These are phyloP conservation scores for Myotis daubentonii DNA, from an alignment of 2,797 vertebrate genomes.

Conservation along the genomic window DNA sequence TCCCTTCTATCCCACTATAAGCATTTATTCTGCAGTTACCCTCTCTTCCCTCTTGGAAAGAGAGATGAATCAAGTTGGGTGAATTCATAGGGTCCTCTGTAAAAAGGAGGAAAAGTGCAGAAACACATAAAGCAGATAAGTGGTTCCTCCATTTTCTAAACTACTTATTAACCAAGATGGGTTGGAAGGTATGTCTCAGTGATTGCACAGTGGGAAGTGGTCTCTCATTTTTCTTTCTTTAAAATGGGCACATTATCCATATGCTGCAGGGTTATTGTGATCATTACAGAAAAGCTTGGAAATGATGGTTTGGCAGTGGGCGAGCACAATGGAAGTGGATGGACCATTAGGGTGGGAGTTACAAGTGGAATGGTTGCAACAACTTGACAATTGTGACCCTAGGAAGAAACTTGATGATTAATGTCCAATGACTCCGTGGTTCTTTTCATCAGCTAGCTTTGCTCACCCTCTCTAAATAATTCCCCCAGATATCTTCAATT, in stretches of 20 bases:
- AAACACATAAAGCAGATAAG: not conserved
- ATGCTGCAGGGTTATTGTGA: not conserved
- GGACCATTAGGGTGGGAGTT: not conserved
- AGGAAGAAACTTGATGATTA: not conserved
- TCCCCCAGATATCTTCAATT: not conserved
- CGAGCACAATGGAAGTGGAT: not conserved
- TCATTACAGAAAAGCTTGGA: not conserved
- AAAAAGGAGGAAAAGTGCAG: not conserved
- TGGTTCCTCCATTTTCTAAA: not conserved
- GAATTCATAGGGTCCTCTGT: not conserved
- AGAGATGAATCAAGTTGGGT: too few relatives aligned
- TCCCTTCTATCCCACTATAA: not conserved
- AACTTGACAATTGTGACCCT: not conserved
- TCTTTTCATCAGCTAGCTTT: not conserved
- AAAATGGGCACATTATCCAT: not conserved
- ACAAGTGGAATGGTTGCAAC: too few relatives aligned
- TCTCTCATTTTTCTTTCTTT: not conserved
- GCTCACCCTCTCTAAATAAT: not conserved
- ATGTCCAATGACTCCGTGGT: not conserved
- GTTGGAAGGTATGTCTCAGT: not conserved
- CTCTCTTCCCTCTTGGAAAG: not conserved
- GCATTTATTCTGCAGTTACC: not conserved
- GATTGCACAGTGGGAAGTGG: not conserved
- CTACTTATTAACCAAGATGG: not conserved
- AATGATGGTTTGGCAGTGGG: not conserved